Conservation (phyloP, 2,888 invertebrate species). For the Diloba caeruleocephala region DNA sequence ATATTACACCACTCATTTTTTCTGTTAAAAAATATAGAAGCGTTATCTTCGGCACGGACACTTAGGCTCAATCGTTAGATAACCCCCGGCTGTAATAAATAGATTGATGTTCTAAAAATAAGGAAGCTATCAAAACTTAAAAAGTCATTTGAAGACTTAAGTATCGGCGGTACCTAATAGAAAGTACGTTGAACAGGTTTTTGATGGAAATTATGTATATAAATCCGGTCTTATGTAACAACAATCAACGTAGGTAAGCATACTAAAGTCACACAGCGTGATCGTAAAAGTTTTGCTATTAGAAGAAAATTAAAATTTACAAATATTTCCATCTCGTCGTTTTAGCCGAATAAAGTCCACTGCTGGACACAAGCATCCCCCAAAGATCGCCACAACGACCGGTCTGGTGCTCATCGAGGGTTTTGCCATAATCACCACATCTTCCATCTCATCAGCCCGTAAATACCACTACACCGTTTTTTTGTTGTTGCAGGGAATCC, state of each 20-base stretch:
- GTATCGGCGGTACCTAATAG: slow-evolving; percentile 38
- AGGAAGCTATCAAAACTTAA: slow-evolving; percentile 32
- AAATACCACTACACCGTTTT: no score
- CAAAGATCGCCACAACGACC: no score
- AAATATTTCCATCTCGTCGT: no score
- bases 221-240: slow-evolving; percentile 45
- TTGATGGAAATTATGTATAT: slow-evolving; percentile 33
- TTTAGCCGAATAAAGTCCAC: no score
- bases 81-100: slow-evolving; percentile 39
- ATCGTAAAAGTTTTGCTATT: slow-evolving; percentile 26
- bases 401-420: no score
- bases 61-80: slow-evolving; percentile 37
- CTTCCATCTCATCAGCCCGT: no score
- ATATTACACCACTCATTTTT: slow-evolving; percentile 17
- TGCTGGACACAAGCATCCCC: no score
- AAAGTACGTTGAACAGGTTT: slow-evolving; percentile 54
- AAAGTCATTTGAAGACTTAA: slow-evolving; percentile 19
- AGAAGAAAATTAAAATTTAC: slow-evolving; percentile 32
- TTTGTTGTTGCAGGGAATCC: no score
- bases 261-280: slow-evolving; percentile 28
- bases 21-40: slow-evolving; percentile 14
- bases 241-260: slow-evolving; percentile 39
- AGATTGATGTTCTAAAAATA: slow-evolving; percentile 23
- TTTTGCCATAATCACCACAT: no score
- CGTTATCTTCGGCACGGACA: slow-evolving; percentile 47